phyloP scores from a whole-genome alignment of 2,113 vertebrate species.

The Vicugna pacos region DNA sequence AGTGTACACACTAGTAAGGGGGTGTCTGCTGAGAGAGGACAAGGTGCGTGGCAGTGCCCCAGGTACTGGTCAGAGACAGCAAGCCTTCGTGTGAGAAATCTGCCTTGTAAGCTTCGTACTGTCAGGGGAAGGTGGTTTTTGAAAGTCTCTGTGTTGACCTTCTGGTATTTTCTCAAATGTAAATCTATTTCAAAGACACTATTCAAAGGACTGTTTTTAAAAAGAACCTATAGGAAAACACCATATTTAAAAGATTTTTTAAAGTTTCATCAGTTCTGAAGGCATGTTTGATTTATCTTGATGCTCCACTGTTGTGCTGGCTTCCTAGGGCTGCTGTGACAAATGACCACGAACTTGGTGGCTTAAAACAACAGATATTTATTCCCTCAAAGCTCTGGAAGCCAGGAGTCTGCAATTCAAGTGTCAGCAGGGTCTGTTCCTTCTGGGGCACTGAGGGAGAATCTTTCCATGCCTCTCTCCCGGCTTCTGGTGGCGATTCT shows the following conservation, averaged over 20 bases:
- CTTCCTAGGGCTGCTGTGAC: background rate
- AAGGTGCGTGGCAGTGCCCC: rapidly evolving
- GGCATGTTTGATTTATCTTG: background rate
- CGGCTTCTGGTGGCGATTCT: background rate
- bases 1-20: background rate
- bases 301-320: background rate
- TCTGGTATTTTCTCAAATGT: background rate
- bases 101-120: background rate
- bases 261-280: background rate
- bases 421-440: background rate
- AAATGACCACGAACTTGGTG: background rate
- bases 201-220: background rate
- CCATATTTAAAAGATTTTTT: background rate
- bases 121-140: background rate
- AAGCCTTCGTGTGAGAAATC: background rate
- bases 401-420: background rate
- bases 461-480: background rate
- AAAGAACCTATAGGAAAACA: background rate
- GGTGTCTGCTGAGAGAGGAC: rapidly evolving
- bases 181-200: background rate
- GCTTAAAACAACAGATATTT: background rate
- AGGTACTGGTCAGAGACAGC: background rate
- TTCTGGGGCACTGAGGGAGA: background rate
- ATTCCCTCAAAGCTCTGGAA: background rate
- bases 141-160: background rate